Base-by-base conservation (phyloP, 2,888 invertebrate genomes). In the Leucophora obtusa region DNA sequence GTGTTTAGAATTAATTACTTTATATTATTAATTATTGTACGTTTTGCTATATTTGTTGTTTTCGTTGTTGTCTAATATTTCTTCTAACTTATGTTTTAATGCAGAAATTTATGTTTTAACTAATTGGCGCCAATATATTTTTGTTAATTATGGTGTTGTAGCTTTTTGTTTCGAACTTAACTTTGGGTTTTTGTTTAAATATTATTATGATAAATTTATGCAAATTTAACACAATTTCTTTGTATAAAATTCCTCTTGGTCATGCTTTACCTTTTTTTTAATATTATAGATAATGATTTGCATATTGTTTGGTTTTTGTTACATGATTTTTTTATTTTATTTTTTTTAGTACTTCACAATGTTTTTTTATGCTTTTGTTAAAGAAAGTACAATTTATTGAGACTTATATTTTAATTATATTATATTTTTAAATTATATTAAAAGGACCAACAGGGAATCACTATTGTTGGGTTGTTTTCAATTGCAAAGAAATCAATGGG, bases 101-200 rank as follows among this genome's bases (percentile, higher is more conserved):
- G 5, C 6, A 47, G 2, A 47, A 47, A 11, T 43, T 28, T 62
- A 9, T 47, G 15, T 47, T 53, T 59, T 33, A 59, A 75, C 68
- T 75, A 68, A 75, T 75, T 75, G 68, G 62, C 60, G 74, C 66
- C 74, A 74, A 74, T 62, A 54, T 54, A 24, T 38, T 17, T 11
- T 33, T 33, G 33, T 14, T 28, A 28, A 6, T 58, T 70, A 17
- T 28, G 21, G 8, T 33, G 47, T 58, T 24, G 53, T 14, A 17
- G 56, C 53, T 35, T 38, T 28, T 28, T 35, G 38, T 38, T 54
- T 35, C 11, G 24, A 24, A 11, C 43, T 47, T 47, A n/a, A n/a
- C 43, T 1, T 10, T 47, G 14, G 43, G 43, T 47, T 38, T 53
- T n/a, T 10, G n/a, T 14, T 58, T 58, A 17, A 6, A 28, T 38